Evolutionary conservation across 2,797 vertebrate species (phyloP), one percentile per base, ranked within the genome.

Genomic region (Coluber constrictor): DNA sequence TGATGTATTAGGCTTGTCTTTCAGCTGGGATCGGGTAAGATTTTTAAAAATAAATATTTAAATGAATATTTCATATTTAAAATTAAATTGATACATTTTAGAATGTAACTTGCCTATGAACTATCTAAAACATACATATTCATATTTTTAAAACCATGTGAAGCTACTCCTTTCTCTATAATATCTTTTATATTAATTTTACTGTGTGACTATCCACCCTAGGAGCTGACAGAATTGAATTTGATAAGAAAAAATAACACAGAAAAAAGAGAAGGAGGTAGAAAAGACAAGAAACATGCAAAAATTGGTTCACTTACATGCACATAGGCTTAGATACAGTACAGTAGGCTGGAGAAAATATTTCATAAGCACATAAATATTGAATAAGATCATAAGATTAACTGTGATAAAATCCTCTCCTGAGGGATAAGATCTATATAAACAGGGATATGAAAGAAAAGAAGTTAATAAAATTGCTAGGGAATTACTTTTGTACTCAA

Each of bases 11-110:
- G 98, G 99, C 90, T 98, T 99, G 88, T 99, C 98, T 96, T 99
- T 99, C 97, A 99, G 98, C 94, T 99, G 99, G 99, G 98, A 99
- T 92, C 96, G 97, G 97, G 98, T 98, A 97, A 98, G 98, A 97
- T 92, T 74, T 89, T 94, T 59, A 25, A 8, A 87, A 15, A 32
- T 32, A 32, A 70, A 70, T 70, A 32, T 32, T 32, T 32, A 60
- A 59, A 70, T 25, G 79, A 13, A 13, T 43, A 13, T 59, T 11
- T 5, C 56, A 32, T 13, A 13, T 47, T 43, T 88, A 12, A 88
- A 94, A 89, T 59, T 1, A 55, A 59, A 32, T 74, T 55, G 57
- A 3, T 15, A 43, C 0, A 43, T 43, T 60, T 89, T 61, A 47
- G 32, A 60, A 88, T 59, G 32, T 25, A 60, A 88, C 13, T 59